Evolutionary conservation across 2,888 invertebrate species (phyloP).

Genomic region (Tipula lateralis): DNA sequence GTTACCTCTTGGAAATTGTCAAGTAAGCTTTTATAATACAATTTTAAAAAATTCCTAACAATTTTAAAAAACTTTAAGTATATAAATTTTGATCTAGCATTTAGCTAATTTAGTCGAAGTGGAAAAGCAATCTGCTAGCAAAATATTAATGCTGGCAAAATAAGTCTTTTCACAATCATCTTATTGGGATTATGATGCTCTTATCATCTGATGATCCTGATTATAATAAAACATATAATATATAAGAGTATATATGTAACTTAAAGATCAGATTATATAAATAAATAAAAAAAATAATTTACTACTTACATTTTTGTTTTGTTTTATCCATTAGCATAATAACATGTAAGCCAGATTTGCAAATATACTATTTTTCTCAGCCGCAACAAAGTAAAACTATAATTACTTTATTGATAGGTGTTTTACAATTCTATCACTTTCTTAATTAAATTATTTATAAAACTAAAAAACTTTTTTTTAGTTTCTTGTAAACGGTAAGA

Average conservation of each 20-base stretch:
- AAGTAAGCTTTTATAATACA: too few species aligned
- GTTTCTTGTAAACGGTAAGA: neutral
- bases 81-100: too few species aligned
- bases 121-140: too few species aligned
- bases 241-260: neutral
- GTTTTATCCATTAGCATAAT: constrained; percentile 29
- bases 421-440: neutral
- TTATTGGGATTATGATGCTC: too few species aligned
- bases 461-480: neutral
- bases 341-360: constrained; percentile 26
- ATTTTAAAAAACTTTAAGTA: too few species aligned
- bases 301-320: constrained; percentile 28
- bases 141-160: too few species aligned
- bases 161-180: too few species aligned
- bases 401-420: constrained; percentile 24
- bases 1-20: too few species aligned
- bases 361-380: constrained; percentile 2
- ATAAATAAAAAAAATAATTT: constrained; percentile 7
- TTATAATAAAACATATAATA: too few species aligned
- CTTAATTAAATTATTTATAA: neutral
- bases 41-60: too few species aligned
- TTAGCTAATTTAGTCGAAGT: too few species aligned
- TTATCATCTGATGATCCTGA: too few species aligned
- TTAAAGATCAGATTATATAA: neutral
- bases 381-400: neutral